Conservation (phyloP, 2,113 vertebrate species). For the Thalassoma bifasciatum region DNA sequence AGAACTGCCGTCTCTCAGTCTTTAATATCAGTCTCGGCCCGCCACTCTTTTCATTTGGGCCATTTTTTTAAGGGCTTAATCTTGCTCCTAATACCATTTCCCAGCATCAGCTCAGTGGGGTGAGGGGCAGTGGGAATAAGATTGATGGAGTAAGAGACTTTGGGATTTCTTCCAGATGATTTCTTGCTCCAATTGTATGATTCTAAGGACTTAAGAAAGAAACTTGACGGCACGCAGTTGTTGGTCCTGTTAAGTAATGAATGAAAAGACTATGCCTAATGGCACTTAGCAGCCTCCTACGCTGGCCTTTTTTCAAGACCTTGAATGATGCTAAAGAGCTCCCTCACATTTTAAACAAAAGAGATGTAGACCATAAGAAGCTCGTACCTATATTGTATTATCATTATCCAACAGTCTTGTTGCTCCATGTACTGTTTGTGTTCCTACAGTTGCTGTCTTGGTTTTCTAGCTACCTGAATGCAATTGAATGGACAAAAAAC, state of each 20-base stretch:
- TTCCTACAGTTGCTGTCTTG: too few relatives aligned
- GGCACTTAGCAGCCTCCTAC: slow-evolving; percentile 15
- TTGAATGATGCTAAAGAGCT: too few relatives aligned
- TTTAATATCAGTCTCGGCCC: slow-evolving; percentile 20
- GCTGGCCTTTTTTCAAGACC: neutral
- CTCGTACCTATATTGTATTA: too few relatives aligned
- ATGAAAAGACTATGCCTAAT: slow-evolving; percentile 12
- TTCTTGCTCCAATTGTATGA: slow-evolving; percentile 33
- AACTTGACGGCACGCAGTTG: neutral
- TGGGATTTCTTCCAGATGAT: slow-evolving; percentile 51
- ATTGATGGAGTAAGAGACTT: slow-evolving; percentile 39
- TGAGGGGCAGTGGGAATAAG: slow-evolving; percentile 19
- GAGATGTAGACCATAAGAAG: too few relatives aligned
- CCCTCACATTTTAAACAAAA: neutral
- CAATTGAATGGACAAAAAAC: too few relatives aligned
- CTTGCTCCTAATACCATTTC: slow-evolving; percentile 58
- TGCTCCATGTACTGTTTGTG: too few relatives aligned
- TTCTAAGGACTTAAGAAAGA: slow-evolving; percentile 31
- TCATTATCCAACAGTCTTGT: too few relatives aligned
- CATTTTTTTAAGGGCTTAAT: slow-evolving; percentile 67
- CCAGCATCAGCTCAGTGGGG: slow-evolving; percentile 25
- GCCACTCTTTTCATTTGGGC: slow-evolving; percentile 30
- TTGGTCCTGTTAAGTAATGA: slow-evolving; percentile 24
- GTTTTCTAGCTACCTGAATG: neutral
- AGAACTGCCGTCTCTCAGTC: slow-evolving; percentile 43